Conservation (phyloP, 2,888 invertebrate genomes). For the Ochropacha duplaris region DNA sequence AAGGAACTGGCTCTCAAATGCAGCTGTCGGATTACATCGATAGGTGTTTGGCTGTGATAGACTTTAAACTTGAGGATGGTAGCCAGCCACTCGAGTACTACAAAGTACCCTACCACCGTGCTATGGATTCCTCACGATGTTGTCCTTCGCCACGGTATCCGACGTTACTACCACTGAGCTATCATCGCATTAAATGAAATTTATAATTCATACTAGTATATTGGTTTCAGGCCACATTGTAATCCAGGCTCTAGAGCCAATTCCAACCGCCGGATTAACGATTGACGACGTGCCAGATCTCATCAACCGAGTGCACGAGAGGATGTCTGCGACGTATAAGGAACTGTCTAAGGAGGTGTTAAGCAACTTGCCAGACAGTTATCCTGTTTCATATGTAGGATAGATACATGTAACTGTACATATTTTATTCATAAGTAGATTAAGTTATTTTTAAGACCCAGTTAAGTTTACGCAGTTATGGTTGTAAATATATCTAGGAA, state of each 20-base stretch:
- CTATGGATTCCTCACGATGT: too few species aligned
- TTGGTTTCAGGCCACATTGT: slow-evolving; percentile 80
- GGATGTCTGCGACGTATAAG: slow-evolving; percentile 72
- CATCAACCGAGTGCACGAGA: slow-evolving; percentile 59
- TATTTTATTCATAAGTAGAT: not conserved
- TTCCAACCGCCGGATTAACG: slow-evolving; percentile 71
- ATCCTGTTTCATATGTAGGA: slow-evolving; percentile 53
- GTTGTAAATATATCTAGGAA: too few species aligned
- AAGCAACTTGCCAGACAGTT: slow-evolving; percentile 61
- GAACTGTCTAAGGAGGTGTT: slow-evolving; percentile 71
- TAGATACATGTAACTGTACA: slow-evolving; percentile 13
- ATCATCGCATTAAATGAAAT: too few species aligned
- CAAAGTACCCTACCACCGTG: too few species aligned
- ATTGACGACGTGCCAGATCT: slow-evolving; percentile 72
- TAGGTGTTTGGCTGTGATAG: too few species aligned
- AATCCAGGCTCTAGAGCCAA: slow-evolving; percentile 75
- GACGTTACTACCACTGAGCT: too few species aligned
- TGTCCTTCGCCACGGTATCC: too few species aligned
- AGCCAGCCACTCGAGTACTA: too few species aligned
- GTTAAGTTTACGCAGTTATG: not conserved
- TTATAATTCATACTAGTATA: too few species aligned
- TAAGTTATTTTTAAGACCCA: not conserved
- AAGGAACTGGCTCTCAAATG: too few species aligned
- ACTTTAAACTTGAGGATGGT: too few species aligned
- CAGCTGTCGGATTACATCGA: too few species aligned